These are phyloP conservation scores for Trichacis sp. DNA, from an alignment of 2,888 invertebrate species.

Conservation along the genomic window DNA sequence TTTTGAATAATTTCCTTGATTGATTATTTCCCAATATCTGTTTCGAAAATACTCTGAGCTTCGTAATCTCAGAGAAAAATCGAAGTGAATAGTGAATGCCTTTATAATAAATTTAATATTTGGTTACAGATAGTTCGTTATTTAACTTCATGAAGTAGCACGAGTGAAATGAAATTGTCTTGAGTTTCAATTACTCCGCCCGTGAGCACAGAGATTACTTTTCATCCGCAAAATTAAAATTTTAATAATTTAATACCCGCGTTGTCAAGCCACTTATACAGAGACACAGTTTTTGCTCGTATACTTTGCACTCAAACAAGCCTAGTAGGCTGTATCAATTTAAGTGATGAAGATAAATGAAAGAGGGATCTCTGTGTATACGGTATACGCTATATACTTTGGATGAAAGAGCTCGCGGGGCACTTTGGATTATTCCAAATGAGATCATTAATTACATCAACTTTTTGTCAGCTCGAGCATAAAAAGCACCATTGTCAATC, in stretches of 20 bases:
- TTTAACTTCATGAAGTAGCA: not conserved
- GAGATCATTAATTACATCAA: slow-evolving; percentile 4
- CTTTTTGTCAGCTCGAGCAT: not conserved
- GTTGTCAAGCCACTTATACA: slow-evolving; percentile 26
- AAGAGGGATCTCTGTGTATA: slow-evolving; percentile 23
- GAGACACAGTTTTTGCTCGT: slow-evolving; percentile 15
- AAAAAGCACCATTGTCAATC: not conserved
- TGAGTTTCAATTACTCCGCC: not conserved
- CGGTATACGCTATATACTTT: slow-evolving; percentile 23
- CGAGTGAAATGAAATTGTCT: not conserved
- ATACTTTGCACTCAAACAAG: slow-evolving; percentile 28
- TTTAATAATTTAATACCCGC: slow-evolving; percentile 27
- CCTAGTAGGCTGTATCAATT: slow-evolving; percentile 30
- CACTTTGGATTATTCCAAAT: slow-evolving; percentile 24
- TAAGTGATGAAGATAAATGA: slow-evolving; percentile 38
- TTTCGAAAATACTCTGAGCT: no score
- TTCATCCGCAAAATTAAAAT: not conserved
- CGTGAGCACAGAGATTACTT: not conserved
- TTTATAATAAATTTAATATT: not conserved
- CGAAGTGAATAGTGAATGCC: not conserved
- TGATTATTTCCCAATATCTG: no score
- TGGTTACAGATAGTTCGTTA: not conserved
- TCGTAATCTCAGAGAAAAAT: not conserved
- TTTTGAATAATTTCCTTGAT: no score
- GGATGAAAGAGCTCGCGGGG: slow-evolving; percentile 33